Evolutionary conservation across 2,113 vertebrate genomes (phyloP), one percentile per base, ranked within the genome.

Genomic region (Myocastor coypus): DNA sequence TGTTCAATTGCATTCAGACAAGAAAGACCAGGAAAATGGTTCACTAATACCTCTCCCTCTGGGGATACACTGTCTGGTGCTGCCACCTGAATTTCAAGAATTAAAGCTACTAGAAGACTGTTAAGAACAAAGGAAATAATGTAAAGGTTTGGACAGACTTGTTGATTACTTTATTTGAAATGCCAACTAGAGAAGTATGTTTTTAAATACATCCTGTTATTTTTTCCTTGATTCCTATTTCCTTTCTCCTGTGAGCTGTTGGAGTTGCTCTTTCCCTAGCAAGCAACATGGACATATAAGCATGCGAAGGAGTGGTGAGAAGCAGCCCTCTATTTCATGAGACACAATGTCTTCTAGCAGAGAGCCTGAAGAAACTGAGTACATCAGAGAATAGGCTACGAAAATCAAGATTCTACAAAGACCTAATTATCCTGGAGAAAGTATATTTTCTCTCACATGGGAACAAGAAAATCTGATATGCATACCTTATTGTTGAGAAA

Each of bases 121-220:
- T 75, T 95, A 97, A 82, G 83, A 97, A 86, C 91, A 93, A 82
- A 97, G 57, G 90, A 94, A 94, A 96, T 87, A 80, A 52, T 46
- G 63, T 10, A 78, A 75, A 89, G 80, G 87, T 87, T 77, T 78
- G 73, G 91, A 89, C 84, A 89, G 91, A 14, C 94, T 81, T 50
- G 73, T 89, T 97, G 97, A 95, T 88, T 92, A 59, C 98, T 96
- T 97, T 96, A 94, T 97, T 96, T 97, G 97, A 97, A 97, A 97
- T 55, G 5, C 95, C 83, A 97, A 97, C 97, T 96, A 98, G 97
- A 98, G 97, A 98, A 98, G 88, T 97, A 97, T 98, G 81, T 98
- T 98, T 99, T 98, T 98, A 99, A 98, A 99, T 98, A 98, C 96
- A 99, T 98, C 98, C 98, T 98, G 97, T 98, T 98, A 98, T 98